These are phyloP conservation scores for Limulus polyphemus DNA, from an alignment of 2,888 invertebrate species.

Conservation along the genomic window DNA sequence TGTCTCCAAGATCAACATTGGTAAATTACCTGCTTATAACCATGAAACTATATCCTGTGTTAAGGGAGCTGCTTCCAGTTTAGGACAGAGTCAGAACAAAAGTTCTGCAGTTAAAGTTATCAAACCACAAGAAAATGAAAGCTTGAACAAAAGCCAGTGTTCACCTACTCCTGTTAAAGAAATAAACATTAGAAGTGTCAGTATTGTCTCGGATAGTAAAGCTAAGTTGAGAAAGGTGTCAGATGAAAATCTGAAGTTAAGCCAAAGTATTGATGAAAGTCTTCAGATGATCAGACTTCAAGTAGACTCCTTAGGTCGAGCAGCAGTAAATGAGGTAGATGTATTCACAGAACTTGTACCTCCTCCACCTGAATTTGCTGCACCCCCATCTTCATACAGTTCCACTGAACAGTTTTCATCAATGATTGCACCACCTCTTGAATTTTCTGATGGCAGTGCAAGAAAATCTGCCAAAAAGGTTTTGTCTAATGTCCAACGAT, in stretches of 20 bases:
- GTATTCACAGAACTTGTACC: conserved; percentile 28
- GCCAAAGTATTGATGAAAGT: conserved; percentile 24
- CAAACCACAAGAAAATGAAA: background rate
- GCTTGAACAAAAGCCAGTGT: background rate
- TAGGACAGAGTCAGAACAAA: background rate
- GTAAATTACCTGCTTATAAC: background rate
- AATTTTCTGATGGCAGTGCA: conserved; percentile 57
- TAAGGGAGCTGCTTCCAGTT: background rate
- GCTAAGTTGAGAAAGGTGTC: conserved; percentile 13
- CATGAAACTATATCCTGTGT: background rate
- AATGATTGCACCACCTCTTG: conserved; percentile 55
- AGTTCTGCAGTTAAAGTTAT: background rate
- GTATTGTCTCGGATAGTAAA: conserved; percentile 10
- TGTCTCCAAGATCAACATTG: background rate
- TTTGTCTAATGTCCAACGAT: conserved; percentile 13
- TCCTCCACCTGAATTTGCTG: conserved; percentile 30
- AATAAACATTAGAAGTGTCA: background rate
- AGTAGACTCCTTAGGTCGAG: conserved; percentile 22
- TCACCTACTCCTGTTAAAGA: background rate
- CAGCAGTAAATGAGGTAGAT: conserved; percentile 26
- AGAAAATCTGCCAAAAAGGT: conserved; percentile 11
- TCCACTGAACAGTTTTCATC: conserved; percentile 6
- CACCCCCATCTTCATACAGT: conserved; percentile 14
- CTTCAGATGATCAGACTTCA: conserved; percentile 25
- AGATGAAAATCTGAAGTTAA: conserved; percentile 18